A percentile compares a stretch with the other conserved stretches of the same genome.
These are phyloP conservation scores for Temnothorax longispinosus DNA, from an alignment of 1,140 invertebrate species.

Conservation along the genomic window DNA sequence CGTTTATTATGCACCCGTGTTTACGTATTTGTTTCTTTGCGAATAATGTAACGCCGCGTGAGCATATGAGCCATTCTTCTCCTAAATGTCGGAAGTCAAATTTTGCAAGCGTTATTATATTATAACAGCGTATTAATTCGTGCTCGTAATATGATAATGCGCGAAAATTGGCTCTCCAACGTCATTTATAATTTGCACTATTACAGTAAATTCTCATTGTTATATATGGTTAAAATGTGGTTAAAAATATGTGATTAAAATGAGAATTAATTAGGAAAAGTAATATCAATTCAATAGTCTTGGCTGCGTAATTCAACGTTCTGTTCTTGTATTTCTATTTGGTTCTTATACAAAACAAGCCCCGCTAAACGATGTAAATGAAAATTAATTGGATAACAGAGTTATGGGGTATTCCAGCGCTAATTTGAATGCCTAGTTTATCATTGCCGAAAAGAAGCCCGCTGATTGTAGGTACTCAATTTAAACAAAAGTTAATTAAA, in stretches of 20 bases:
- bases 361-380: conserved; percentile 1
- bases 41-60: conserved; percentile 9
- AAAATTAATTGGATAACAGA: conserved; percentile 22
- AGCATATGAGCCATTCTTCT: conserved; percentile 6
- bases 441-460: conserved; percentile 1
- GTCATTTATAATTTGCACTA: not conserved
- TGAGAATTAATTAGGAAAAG: not conserved
- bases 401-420: not conserved
- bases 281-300: conserved; percentile 11
- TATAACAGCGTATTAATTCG: not conserved
- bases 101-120: conserved; percentile 16
- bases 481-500: conserved; percentile 52
- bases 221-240: not conserved
- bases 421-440: conserved; percentile 3
- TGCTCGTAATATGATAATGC: not conserved
- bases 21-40: not conserved
- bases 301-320: not conserved
- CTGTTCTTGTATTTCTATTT: not conserved
- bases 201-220: not conserved
- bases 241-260: not conserved
- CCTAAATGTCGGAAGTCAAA: not conserved
- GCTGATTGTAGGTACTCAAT: not conserved
- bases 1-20: conserved; percentile 23
- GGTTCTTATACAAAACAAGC: not conserved
- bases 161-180: not conserved